These are phyloP conservation scores for Drosophila birchii DNA, from an alignment of 2,888 invertebrate genomes.

Conservation along the genomic window DNA sequence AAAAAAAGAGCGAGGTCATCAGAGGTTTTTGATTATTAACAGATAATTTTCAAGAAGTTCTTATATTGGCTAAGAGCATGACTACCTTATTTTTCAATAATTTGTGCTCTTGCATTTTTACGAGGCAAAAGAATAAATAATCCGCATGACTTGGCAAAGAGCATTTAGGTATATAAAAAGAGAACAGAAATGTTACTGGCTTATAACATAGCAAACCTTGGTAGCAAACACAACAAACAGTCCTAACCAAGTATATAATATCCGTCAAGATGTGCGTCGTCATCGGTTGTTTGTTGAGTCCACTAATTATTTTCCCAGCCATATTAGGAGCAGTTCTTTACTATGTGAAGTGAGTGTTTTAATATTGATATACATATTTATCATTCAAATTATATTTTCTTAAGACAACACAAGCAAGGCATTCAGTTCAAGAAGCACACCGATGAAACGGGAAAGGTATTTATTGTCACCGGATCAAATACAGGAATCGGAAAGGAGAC, in stretches of 20 bases:
- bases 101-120: not conserved
- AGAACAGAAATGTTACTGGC: not conserved
- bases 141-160: not conserved
- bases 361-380: not conserved
- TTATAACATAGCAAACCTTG: not conserved
- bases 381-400: not conserved
- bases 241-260: not conserved
- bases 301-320: not conserved
- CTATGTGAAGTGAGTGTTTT: not conserved
- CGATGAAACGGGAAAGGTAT: slow-evolving; percentile 87
- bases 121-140: too few relatives aligned
- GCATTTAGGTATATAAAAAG: not conserved
- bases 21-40: not conserved
- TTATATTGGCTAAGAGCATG: not conserved
- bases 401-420: slow-evolving; percentile 86
- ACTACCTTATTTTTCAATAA: not conserved
- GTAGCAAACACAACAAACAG: not conserved
- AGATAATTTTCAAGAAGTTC: not conserved
- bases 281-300: not conserved
- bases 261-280: not conserved
- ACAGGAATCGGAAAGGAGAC: slow-evolving; percentile 93
- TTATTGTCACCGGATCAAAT: slow-evolving; percentile 93
- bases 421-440: slow-evolving; percentile 86
- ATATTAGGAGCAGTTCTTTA: not conserved
- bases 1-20: not conserved